These are phyloP conservation scores for Lithophane leautieri DNA, from an alignment of 2,888 invertebrate genomes.

Conservation along the genomic window DNA sequence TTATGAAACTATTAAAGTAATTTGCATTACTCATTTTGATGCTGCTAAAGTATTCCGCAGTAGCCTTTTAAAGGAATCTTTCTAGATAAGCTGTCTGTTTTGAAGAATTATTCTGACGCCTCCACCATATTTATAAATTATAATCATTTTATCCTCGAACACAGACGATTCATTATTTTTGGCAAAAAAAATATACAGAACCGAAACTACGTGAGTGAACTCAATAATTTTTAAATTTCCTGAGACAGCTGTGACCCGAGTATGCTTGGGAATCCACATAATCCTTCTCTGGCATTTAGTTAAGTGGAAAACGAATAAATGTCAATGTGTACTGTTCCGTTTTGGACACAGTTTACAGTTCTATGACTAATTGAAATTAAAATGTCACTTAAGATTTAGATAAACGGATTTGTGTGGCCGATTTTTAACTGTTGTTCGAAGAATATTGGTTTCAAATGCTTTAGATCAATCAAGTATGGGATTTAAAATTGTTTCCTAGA, in stretches of 20 bases:
- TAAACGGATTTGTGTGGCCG: constrained; percentile 71
- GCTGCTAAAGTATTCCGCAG: constrained; percentile 46
- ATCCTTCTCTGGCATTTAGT: constrained; percentile 84
- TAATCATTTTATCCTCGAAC: constrained; percentile 17
- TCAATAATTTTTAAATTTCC: constrained; percentile 60
- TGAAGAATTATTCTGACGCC: constrained; percentile 54
- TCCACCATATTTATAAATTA: constrained; percentile 11
- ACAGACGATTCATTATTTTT: constrained; percentile 33
- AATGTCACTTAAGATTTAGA: constrained; percentile 83
- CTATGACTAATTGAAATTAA: constrained; percentile 82
- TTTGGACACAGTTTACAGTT: constrained; percentile 69
- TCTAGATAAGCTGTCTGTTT: constrained; percentile 52
- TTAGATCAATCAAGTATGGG: constrained; percentile 50
- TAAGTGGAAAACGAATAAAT: constrained; percentile 80
- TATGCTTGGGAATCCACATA: constrained; percentile 74
- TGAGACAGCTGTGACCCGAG: constrained; percentile 70
- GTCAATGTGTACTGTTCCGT: constrained; percentile 70
- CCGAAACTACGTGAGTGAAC: constrained; percentile 45
- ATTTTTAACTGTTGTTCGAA: constrained; percentile 50
- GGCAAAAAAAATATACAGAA: constrained; percentile 42
- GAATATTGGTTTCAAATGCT: constrained; percentile 50
- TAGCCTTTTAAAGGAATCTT: constrained; percentile 52
- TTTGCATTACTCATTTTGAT: constrained; percentile 64
- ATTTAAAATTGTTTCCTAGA: constrained; percentile 56
- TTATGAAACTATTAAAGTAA: constrained; percentile 64